These are phyloP conservation scores for Cotesia typhae DNA, from an alignment of 1,140 invertebrate genomes.

Conservation along the genomic window DNA sequence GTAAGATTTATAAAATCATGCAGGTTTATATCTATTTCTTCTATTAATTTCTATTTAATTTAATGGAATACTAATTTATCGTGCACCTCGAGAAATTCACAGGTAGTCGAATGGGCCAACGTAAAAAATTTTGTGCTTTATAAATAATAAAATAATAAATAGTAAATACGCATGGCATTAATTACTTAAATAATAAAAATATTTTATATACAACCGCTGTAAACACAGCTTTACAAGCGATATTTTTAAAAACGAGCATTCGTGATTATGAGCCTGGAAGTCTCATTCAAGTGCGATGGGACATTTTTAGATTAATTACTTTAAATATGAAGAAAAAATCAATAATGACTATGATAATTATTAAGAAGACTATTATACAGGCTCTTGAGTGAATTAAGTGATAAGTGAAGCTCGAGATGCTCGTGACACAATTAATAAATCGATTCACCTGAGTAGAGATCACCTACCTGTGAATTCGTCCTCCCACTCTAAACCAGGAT, in stretches of 20 bases:
- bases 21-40: not conserved
- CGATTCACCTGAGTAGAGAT: constrained; percentile 60
- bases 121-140: constrained; percentile 7
- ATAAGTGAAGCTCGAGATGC: constrained; percentile 37
- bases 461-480: constrained; percentile 99
- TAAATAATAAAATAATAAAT: not conserved
- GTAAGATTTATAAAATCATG: too few species aligned
- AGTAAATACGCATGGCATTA: constrained; percentile 6
- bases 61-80: constrained; percentile 9
- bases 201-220: constrained; percentile 17
- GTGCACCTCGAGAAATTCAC: constrained; percentile 35
- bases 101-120: constrained; percentile 33
- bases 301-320: not conserved
- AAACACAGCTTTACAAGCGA: constrained; percentile 19
- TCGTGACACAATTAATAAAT: constrained; percentile 41
- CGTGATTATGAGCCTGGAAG: constrained; percentile 30
- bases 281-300: constrained; percentile 11
- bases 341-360: constrained; percentile 6
- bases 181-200: constrained; percentile 2
- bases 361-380: constrained; percentile 19
- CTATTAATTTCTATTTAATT: not conserved
- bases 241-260: constrained; percentile 29
- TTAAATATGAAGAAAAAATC: constrained; percentile 13
- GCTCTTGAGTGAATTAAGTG: constrained; percentile 28
- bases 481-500: constrained; percentile 99